Evolutionary conservation across 2,888 invertebrate genomes (phyloP).

Genomic region (Ferrisia virgata): DNA sequence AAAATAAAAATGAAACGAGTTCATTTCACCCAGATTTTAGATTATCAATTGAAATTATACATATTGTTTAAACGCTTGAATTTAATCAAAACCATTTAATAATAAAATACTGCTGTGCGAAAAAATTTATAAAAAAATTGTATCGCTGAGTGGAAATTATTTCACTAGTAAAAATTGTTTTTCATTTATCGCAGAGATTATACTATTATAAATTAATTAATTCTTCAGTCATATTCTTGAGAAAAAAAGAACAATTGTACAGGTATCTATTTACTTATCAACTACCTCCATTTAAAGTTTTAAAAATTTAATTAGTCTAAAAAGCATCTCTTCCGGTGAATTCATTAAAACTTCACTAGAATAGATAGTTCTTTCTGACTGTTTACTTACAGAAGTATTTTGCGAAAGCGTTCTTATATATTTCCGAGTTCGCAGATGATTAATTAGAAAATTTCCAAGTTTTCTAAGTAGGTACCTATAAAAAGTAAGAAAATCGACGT

Average conservation of each 20-base stretch:
- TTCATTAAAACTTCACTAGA: not conserved
- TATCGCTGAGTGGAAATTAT: too few species aligned
- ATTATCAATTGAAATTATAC: too few species aligned
- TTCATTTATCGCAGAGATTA: not conserved
- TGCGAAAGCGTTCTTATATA: not conserved
- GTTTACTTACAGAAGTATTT: constrained; percentile 3
- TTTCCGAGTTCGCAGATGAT: not conserved
- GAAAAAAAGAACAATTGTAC: not conserved
- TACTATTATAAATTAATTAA: not conserved
- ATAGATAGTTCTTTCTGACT: not conserved
- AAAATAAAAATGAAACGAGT: too few species aligned
- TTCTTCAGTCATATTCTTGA: not conserved
- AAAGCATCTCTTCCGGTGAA: not conserved
- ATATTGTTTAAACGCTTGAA: too few species aligned
- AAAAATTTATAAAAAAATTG: too few species aligned
- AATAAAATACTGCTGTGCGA: too few species aligned
- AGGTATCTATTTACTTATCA: not conserved
- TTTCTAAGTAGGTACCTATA: not conserved
- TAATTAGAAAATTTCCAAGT: not conserved
- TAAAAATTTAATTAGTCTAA: constrained; percentile 5
- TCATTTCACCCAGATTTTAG: too few species aligned
- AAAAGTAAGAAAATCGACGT: not conserved
- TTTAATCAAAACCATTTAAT: too few species aligned
- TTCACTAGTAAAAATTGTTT: too few species aligned
- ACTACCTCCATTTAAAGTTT: constrained; percentile 4